phyloP scores from a whole-genome alignment of 2,888 invertebrate genomes.

The Cheilosia urbana region DNA sequence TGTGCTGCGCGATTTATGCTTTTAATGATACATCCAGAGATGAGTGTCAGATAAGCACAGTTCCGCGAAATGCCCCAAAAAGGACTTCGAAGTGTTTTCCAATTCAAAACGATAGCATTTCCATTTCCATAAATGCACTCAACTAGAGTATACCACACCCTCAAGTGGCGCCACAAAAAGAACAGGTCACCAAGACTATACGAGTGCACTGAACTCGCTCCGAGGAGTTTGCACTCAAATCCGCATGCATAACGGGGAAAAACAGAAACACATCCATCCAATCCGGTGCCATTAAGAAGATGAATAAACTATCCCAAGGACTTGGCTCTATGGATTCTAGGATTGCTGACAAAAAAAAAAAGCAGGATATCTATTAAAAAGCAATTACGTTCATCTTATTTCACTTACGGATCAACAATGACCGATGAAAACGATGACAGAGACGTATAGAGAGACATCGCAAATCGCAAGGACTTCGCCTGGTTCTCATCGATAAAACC shows the following conservation, averaged over 20 bases:
- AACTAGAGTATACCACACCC: slow-evolving; percentile 16
- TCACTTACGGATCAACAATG: slow-evolving; percentile 65
- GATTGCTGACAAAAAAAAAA: neutral
- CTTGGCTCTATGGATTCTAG: neutral
- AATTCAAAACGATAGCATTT: neutral
- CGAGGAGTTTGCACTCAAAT: neutral
- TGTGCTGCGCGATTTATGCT: slow-evolving; percentile 14
- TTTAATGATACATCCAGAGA: slow-evolving; percentile 23
- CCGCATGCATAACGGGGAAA: neutral
- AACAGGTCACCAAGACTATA: slow-evolving; percentile 27
- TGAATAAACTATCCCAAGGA: slow-evolving; percentile 40
- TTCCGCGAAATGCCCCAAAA: slow-evolving; percentile 14
- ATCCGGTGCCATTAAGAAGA: slow-evolving; percentile 45
- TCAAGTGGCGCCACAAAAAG: slow-evolving; percentile 57
- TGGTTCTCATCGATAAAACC: slow-evolving; percentile 56
- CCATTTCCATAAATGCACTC: slow-evolving; percentile 9
- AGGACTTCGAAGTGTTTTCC: neutral
- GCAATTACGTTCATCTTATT: slow-evolving; percentile 56
- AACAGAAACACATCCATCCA: slow-evolving; percentile 20
- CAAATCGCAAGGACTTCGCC: slow-evolving; percentile 6
- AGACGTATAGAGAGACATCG: neutral
- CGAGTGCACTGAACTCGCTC: slow-evolving; percentile 35
- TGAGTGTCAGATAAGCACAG: neutral
- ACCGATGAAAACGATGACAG: slow-evolving; percentile 42
- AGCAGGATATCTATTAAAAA: slow-evolving; percentile 53